Conservation (phyloP, 2,113 vertebrate species). For the Hippolais icterina region DNA sequence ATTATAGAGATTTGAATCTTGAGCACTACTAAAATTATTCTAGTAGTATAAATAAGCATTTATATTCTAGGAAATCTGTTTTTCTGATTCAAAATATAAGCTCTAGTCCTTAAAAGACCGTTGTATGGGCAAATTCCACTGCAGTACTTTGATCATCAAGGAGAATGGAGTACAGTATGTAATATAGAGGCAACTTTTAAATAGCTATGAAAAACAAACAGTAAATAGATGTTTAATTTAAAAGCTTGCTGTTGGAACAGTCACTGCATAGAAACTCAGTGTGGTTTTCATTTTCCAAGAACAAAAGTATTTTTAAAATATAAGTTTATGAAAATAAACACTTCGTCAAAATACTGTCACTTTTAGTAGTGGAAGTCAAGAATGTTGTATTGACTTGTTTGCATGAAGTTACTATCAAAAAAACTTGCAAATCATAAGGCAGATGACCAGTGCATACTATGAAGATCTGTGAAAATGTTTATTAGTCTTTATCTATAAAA, state of each 20-base stretch:
- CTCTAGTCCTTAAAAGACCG: not conserved
- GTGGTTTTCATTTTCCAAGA: not conserved
- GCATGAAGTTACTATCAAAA: not conserved
- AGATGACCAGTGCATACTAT: not conserved
- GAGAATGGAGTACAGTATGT: not conserved
- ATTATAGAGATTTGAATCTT: not conserved
- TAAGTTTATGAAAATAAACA: not conserved
- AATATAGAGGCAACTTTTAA: not conserved
- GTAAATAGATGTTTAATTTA: not conserved
- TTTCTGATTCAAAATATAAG: not conserved
- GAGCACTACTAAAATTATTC: not conserved
- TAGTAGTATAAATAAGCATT: not conserved
- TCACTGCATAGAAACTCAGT: not conserved
- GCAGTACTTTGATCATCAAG: not conserved
- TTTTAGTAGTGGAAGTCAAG: not conserved
- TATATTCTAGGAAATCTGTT: not conserved
- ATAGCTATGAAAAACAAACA: not conserved
- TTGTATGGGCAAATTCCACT: not conserved
- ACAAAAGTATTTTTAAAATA: not conserved
- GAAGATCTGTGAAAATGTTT: not conserved
- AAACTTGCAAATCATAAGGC: not conserved
- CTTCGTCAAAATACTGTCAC: not conserved
- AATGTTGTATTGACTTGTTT: not conserved
- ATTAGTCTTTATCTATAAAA: not conserved
- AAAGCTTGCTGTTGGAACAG: not conserved